Evolutionary conservation across 1,140 invertebrate species (phyloP).

Genomic region (Heliconius eleuchia): DNA sequence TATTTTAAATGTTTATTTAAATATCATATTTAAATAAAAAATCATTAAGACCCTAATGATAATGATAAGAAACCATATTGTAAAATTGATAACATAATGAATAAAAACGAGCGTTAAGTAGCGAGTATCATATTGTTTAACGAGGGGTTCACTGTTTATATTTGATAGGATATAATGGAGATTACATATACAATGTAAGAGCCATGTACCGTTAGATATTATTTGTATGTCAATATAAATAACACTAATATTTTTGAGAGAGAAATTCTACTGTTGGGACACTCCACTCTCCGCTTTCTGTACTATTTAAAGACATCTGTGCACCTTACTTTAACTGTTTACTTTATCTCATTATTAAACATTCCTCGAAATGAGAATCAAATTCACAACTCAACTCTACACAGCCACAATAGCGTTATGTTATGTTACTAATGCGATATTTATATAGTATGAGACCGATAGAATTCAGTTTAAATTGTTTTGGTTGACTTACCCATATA

Average conservation of each 20-base stretch:
- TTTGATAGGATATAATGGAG: neutral
- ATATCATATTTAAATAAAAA: neutral
- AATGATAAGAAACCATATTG: neutral
- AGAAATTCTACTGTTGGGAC: neutral
- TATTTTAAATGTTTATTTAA: neutral
- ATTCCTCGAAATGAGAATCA: too few species aligned
- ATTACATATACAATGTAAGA: neutral
- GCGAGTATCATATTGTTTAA: constrained; percentile 12
- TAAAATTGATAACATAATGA: neutral
- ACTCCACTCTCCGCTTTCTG: neutral
- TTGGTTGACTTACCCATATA: constrained; percentile 19
- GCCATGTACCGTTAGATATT: neutral
- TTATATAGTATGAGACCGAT: neutral
- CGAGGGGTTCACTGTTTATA: neutral
- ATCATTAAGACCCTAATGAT: neutral
- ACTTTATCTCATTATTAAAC: too few species aligned
- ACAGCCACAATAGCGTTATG: neutral
- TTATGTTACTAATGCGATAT: neutral
- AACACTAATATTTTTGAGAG: neutral
- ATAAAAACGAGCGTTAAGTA: constrained; percentile 12
- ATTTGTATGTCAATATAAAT: neutral
- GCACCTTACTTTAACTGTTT: too few species aligned
- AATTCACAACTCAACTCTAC: too few species aligned
- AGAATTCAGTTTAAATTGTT: constrained; percentile 21
- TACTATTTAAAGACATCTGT: too few species aligned